These are phyloP conservation scores for Notodonta dromedarius DNA, from an alignment of 2,888 invertebrate species.

Conservation along the genomic window DNA sequence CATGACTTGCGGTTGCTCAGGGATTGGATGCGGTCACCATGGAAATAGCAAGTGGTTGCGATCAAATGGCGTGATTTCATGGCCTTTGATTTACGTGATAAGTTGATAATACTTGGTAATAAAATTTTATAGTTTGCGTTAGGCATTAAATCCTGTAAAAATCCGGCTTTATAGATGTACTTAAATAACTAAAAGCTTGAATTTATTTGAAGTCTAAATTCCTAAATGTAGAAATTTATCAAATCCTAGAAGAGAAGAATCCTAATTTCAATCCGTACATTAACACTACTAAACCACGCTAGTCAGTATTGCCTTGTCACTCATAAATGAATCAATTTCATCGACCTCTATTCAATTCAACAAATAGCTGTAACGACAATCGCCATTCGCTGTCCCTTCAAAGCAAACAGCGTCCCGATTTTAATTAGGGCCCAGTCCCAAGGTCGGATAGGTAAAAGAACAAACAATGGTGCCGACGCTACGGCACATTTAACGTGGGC, in stretches of 20 bases:
- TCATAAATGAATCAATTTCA: not conserved
- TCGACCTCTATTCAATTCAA: constrained; percentile 9
- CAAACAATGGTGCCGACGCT: constrained; percentile 28
- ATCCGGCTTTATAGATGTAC: too few relatives aligned
- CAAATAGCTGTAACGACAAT: constrained; percentile 22
- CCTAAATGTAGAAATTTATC: too few relatives aligned
- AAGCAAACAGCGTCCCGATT: constrained; percentile 28
- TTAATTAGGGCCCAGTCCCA: constrained; percentile 32
- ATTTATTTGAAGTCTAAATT: too few relatives aligned
- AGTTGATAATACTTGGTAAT: too few relatives aligned
- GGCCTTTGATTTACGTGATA: constrained; percentile 16
- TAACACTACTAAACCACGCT: too few relatives aligned
- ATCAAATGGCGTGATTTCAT: constrained; percentile 25
- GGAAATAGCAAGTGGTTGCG: constrained; percentile 37
- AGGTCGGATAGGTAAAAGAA: constrained; percentile 33
- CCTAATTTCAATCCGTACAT: too few relatives aligned
- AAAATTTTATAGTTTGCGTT: too few relatives aligned
- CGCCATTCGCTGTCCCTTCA: constrained; percentile 18
- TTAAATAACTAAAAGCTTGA: too few relatives aligned
- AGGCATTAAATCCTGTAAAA: too few relatives aligned
- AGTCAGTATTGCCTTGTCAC: too few relatives aligned
- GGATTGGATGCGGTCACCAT: constrained; percentile 37
- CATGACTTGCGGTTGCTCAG: constrained; percentile 34
- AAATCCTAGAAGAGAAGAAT: too few relatives aligned
- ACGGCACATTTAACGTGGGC: constrained; percentile 29